Conservation (phyloP, 2,113 vertebrate species). For the Talpa occidentalis region DNA sequence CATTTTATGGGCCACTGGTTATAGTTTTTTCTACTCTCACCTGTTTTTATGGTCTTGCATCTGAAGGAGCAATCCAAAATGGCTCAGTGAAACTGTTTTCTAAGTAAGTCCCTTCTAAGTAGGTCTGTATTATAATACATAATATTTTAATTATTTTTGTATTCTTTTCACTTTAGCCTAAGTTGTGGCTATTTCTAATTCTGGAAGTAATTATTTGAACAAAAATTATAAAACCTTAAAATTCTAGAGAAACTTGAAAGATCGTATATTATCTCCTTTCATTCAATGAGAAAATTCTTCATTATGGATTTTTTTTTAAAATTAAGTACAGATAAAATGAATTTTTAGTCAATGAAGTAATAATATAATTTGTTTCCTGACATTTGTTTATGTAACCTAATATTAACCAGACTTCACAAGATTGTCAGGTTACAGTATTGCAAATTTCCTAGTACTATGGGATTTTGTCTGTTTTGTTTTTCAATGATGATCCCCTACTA, state of each 20-base stretch:
- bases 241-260: background rate
- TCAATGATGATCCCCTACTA: background rate
- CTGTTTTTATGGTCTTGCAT: slow-evolving; percentile 66
- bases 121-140: background rate
- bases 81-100: background rate
- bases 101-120: background rate
- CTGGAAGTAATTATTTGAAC: background rate
- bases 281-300: background rate
- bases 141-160: slow-evolving; percentile 34
- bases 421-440: background rate
- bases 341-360: background rate
- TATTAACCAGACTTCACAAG: background rate
- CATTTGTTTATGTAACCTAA: slow-evolving; percentile 1
- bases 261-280: background rate
- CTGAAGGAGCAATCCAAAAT: slow-evolving; percentile 50
- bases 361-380: background rate
- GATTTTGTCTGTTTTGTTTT: background rate
- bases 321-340: background rate
- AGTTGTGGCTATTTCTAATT: background rate
- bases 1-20: slow-evolving; percentile 70
- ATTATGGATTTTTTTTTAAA: background rate
- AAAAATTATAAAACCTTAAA: background rate
- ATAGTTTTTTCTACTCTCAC: slow-evolving; percentile 49
- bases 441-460: background rate
- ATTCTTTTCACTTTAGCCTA: background rate